Percentiles rank a stretch among this genome's conserved stretches.
Conservation (phyloP, 1,140 invertebrate genomes). For the Cardiocondyla obscurior region DNA sequence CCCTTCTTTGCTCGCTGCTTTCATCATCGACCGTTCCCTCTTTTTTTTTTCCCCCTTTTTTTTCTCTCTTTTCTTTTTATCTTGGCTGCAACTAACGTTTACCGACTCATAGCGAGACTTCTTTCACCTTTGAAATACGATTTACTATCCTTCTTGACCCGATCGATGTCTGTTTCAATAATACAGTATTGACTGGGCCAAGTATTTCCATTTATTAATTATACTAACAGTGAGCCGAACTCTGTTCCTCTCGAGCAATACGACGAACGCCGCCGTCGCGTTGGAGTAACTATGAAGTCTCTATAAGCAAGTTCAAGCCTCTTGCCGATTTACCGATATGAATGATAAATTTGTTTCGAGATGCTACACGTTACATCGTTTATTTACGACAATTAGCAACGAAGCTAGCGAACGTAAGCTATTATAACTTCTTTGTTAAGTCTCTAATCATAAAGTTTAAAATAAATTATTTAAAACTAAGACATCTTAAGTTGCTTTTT, state of each 20-base stretch:
- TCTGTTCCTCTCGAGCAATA: constrained; percentile 14
- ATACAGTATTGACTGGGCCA: neutral
- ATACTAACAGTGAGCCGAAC: neutral
- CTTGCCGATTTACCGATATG: neutral
- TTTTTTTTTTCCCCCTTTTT: constrained; percentile 27
- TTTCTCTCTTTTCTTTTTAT: too few relatives aligned
- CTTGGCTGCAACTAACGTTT: neutral
- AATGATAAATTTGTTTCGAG: neutral
- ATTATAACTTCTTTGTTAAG: neutral
- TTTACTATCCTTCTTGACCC: neutral
- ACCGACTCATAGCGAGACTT: neutral
- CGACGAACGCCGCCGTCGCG: neutral
- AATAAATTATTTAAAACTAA: neutral
- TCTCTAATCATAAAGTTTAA: neutral
- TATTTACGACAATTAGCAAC: neutral
- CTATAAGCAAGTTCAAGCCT: constrained; percentile 15
- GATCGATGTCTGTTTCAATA: constrained; percentile 16
- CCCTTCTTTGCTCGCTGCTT: constrained; percentile 5
- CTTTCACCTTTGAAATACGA: neutral
- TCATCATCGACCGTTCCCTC: neutral
- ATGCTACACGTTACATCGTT: neutral
- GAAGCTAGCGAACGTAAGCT: neutral
- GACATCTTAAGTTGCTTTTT: neutral
- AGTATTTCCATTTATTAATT: constrained; percentile 59
- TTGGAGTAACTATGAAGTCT: constrained; percentile 7